Conservation (phyloP, 2,113 vertebrate species). For the Heterocephalus glaber region DNA sequence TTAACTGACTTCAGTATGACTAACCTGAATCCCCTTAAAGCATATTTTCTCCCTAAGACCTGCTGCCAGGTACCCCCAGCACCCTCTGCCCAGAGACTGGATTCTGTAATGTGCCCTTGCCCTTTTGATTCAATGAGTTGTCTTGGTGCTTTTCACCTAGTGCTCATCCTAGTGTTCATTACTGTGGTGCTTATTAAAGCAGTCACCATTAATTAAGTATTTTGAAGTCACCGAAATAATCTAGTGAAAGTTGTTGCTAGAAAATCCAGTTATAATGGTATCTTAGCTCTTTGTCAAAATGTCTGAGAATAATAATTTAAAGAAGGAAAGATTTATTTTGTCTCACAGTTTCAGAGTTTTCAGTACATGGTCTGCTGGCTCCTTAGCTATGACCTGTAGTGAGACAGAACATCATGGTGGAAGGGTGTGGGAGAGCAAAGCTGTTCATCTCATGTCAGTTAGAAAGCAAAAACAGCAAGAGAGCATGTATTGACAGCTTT, state of each 20-base stretch:
- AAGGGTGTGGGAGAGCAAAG: background rate
- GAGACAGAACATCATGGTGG: background rate
- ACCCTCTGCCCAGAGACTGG: background rate
- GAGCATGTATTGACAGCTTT: background rate
- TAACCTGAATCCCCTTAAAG: background rate
- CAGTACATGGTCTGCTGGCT: background rate
- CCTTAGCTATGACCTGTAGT: background rate
- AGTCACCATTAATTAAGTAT: background rate
- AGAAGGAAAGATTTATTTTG: background rate
- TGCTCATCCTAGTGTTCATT: background rate
- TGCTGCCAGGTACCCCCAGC: too few relatives aligned
- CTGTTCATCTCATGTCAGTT: background rate
- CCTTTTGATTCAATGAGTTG: background rate
- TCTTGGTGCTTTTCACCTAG: background rate
- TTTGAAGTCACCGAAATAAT: background rate
- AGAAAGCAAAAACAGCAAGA: background rate
- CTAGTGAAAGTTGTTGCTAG: background rate
- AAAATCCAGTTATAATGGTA: background rate
- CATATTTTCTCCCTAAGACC: background rate
- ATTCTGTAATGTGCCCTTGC: fast-evolving
- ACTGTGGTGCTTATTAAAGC: background rate
- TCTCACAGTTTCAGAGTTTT: background rate
- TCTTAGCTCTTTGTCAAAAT: background rate
- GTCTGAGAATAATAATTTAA: background rate
- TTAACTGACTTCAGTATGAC: background rate